Percentiles rank a stretch among this genome's conserved stretches.
Evolutionary conservation across 2,113 vertebrate species (phyloP).

Genomic region (Phalacrocorax carbo): DNA sequence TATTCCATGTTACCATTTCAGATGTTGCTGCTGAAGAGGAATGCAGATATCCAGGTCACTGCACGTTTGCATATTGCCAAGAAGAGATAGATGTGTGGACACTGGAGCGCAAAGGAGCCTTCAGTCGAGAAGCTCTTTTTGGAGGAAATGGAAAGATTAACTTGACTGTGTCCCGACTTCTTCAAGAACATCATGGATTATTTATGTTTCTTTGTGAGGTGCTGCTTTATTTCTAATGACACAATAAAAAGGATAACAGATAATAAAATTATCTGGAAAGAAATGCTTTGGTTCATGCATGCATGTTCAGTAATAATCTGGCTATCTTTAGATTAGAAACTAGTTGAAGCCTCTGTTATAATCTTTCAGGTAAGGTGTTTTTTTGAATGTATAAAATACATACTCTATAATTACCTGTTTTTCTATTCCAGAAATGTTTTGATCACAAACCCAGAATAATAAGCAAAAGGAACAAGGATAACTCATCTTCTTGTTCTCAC

Average conservation of each 20-base stretch:
- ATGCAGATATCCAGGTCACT: slow-evolving; percentile 91
- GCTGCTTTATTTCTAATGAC: slow-evolving; percentile 18
- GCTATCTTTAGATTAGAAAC: background rate
- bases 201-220: slow-evolving; percentile 98
- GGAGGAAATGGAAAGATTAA: slow-evolving; percentile 81
- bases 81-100: slow-evolving; percentile 99
- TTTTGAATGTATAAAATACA: background rate
- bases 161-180: slow-evolving; percentile 85
- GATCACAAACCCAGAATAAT: slow-evolving; percentile 99
- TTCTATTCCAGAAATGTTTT: slow-evolving; percentile 92
- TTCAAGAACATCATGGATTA: slow-evolving; percentile 93
- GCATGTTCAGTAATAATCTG: background rate
- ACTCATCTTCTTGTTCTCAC: slow-evolving; percentile 89
- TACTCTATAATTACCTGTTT: slow-evolving; percentile 22
- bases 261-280: background rate
- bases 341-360: background rate
- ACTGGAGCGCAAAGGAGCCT: slow-evolving; percentile 91
- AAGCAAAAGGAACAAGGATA: slow-evolving; percentile 95
- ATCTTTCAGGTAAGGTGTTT: background rate
- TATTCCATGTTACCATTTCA: background rate
- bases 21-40: slow-evolving; percentile 92
- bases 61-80: slow-evolving; percentile 96
- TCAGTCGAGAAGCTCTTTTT: slow-evolving; percentile 90
- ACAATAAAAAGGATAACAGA: background rate
- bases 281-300: background rate